These are phyloP conservation scores for Numenius arquata DNA, from an alignment of 2,113 vertebrate genomes.

Conservation along the genomic window DNA sequence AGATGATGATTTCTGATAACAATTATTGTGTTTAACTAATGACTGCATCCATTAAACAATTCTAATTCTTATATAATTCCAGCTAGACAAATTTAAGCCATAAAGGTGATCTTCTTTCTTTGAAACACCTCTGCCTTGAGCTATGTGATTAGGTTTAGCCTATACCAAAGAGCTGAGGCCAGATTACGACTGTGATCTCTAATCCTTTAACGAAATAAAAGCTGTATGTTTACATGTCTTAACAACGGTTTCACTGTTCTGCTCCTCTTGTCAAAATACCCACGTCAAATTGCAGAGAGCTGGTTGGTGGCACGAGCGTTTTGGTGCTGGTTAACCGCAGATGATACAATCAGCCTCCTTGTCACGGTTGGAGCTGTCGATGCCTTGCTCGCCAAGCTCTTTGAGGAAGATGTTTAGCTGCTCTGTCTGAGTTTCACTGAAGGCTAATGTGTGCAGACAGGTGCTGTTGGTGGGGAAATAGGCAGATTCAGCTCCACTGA, in stretches of 20 bases:
- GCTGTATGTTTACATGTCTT: not conserved
- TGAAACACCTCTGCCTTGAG: not conserved
- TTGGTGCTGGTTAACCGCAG: constrained; percentile 25
- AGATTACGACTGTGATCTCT: not conserved
- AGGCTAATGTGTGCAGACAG: constrained; percentile 62
- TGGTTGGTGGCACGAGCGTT: not conserved
- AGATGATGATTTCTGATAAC: not conserved
- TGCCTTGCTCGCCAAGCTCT: constrained; percentile 31
- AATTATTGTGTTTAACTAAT: not conserved
- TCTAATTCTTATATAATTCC: not conserved
- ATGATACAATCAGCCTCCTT: not conserved
- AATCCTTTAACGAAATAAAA: not conserved
- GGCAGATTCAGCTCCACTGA: constrained; percentile 62
- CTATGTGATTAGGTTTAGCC: not conserved
- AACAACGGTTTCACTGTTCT: not conserved
- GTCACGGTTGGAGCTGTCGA: not conserved
- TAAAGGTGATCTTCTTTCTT: not conserved
- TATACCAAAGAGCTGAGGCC: not conserved
- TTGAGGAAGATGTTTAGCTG: not conserved
- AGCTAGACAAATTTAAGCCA: not conserved
- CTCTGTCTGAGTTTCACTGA: not conserved
- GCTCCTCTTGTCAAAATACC: not conserved
- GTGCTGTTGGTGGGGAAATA: constrained; percentile 71
- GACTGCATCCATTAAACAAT: not conserved
- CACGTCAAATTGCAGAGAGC: not conserved